Evolutionary conservation across 1,140 invertebrate species (phyloP), one percentile per base, ranked within the genome.

Genomic region (Camponotus floridanus): DNA sequence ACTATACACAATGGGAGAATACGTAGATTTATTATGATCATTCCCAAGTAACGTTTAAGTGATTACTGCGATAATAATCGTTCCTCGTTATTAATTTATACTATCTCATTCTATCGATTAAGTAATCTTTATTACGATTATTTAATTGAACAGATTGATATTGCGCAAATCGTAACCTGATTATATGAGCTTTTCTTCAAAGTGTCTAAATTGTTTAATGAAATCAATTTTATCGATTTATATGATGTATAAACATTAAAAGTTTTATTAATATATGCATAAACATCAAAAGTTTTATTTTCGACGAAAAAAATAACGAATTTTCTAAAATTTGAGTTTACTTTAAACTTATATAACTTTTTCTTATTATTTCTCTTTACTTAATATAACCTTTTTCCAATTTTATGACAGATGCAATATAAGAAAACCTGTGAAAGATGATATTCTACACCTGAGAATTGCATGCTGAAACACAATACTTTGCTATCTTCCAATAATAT

Each of bases 381-480:
- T 71, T 26, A 4, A 8, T 70, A 36, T 39, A 3, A 57, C 39
- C 9, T 80, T 45, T 9, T 13, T 79, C 18, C 26, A 15, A 83
- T 76, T 51, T 57, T 8, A 64, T 55, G 5, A 1, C 21, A 55
- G 18, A 59, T 45, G 21, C 39, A 48, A 5, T 6, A 45, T 59
- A 67, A 70, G 62, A 64, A 48, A 78, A 70, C 48, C 31, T 8
- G n/a, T 26, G 33, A 61, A 74, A 31, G n/a, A 31, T 26, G 86
- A 87, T 55, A 48, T 48, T 87, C 18, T 39, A 48, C 48, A 85
- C 55, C 36, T 42, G 45, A 70, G 62, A 76, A 85, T 15, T 57
- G 36, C 73, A 80, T 64, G 65, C 51, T 59, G 79, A 85, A 86
- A 87, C 7, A 8, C 48, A 70, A 76, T 64, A 85, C 33, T 57